Base-by-base conservation (phyloP, 1,140 invertebrate genomes). In the Antheraea mylitta region DNA sequence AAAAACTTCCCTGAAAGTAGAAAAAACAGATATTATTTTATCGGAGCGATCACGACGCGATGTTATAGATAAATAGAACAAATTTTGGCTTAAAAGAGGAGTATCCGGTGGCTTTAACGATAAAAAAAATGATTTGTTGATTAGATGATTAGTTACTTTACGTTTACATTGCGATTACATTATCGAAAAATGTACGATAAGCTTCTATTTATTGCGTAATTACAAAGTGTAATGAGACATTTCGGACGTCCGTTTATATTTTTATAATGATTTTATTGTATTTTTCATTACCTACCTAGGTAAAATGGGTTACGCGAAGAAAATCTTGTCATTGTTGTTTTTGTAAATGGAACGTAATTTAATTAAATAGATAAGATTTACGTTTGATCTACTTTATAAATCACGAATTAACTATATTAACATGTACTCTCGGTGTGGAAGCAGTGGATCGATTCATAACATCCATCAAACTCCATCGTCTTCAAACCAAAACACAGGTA, bases 401-500 rank as follows among this genome's bases (percentile, higher is more conserved):
- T 53, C 11, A 13, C 16, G 7, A 13, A 16, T 42, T 42, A 42
- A 42, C 11, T 53, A 53, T 53, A 53, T 53, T 60, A 53, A 65
- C 75, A 94, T 95, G 63, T 98, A 97, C 91, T 96, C 96, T 66
- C 93, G 97, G 48, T 96, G 96, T 84, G 96, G 95, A 76, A 97
- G 96, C 83, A 96, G 96, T 76, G 96, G 96, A 37, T 98, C 97
- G 66, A 94, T 97, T 58, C 95, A 97, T 81, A 91, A 90, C 77
- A 88, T 92, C 48, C 88, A 92, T 72, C 86, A 90, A 73, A 96
- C 96, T 7, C 95, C 96, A 22, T 96, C 96, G 48, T 97, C 96
- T 13, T 98, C 97, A 18, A 96, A 97, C 67, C 97, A 97, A 78
- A 98, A 97, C 86, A 96, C 97, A 90, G 97, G 96, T 96, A 92